phyloP scores from a whole-genome alignment of 2,888 invertebrate species.

The Phorcus lineatus region DNA sequence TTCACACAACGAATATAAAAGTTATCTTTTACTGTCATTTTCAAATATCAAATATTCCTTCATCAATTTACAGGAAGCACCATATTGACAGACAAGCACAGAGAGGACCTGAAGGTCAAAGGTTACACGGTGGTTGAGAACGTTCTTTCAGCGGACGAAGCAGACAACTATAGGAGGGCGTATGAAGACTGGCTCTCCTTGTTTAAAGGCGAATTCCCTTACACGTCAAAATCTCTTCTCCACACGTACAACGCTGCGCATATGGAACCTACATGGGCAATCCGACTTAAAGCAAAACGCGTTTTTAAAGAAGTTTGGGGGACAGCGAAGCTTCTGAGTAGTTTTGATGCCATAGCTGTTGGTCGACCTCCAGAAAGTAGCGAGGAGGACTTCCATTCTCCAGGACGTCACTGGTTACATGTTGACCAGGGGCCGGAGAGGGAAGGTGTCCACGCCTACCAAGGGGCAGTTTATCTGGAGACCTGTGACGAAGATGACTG shows the following conservation, averaged over 20 bases:
- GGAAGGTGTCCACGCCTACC: constrained; percentile 64
- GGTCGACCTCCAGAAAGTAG: constrained; percentile 68
- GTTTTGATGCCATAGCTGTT: constrained; percentile 67
- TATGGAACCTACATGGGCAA: constrained; percentile 61
- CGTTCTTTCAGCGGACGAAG: constrained; percentile 49
- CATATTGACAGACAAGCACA: not conserved
- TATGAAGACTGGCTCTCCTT: constrained; percentile 54
- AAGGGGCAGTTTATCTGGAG: constrained; percentile 59
- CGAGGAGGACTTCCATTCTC: constrained; percentile 44
- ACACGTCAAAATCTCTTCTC: constrained; percentile 52
- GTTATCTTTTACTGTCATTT: no score
- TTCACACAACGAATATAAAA: no score
- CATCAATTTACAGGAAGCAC: no score
- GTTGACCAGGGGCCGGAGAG: constrained; percentile 58
- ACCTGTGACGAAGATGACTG: constrained; percentile 52
- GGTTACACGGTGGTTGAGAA: constrained; percentile 59
- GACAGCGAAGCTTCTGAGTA: constrained; percentile 64
- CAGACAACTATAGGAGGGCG: constrained; percentile 47
- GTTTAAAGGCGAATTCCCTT: constrained; percentile 52
- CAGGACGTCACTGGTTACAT: constrained; percentile 60
- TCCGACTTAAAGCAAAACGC: constrained; percentile 55
- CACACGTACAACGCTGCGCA: constrained; percentile 62
- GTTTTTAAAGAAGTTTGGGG: constrained; percentile 64
- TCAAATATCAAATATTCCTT: no score
- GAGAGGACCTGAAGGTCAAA: constrained; percentile 46